Evolutionary conservation across 2,888 invertebrate genomes (phyloP).

Genomic region (Timema podura): DNA sequence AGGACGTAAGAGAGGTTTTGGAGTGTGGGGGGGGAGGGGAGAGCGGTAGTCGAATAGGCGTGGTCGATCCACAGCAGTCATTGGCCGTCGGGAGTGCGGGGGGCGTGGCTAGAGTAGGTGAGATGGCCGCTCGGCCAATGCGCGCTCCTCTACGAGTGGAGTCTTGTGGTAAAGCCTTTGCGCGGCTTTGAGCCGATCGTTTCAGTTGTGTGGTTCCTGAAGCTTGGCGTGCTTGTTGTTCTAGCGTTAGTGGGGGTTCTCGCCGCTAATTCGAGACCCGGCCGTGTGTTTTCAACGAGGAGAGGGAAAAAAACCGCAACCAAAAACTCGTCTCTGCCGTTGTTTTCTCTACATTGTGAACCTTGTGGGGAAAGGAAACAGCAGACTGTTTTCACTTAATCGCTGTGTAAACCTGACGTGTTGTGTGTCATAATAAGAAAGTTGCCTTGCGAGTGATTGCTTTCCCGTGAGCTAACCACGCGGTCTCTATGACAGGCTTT

Average conservation of each 20-base stretch:
- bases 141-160: too few species aligned
- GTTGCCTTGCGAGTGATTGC: slow-evolving; percentile 31
- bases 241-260: slow-evolving; percentile 32
- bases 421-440: slow-evolving; percentile 78
- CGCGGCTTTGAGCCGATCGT: slow-evolving; percentile 3
- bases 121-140: slow-evolving; percentile 34
- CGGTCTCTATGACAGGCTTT: too few species aligned
- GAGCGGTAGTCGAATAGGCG: slow-evolving; percentile 13
- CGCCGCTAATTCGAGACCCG: slow-evolving; percentile 42
- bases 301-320: slow-evolving; percentile 35
- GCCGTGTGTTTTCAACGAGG: too few species aligned
- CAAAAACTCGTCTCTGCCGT: slow-evolving; percentile 47
- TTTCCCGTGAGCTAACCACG: neutral
- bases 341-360: slow-evolving; percentile 37
- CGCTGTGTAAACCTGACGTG: slow-evolving; percentile 76
- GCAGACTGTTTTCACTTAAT: slow-evolving; percentile 53
- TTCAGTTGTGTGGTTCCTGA: too few species aligned
- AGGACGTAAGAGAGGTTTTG: slow-evolving; percentile 8
- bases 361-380: slow-evolving; percentile 47
- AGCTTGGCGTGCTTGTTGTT: slow-evolving; percentile 41
- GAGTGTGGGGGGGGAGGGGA: slow-evolving; percentile 15
- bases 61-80: slow-evolving; percentile 35
- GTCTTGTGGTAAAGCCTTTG: neutral
- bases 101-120: slow-evolving; percentile 35
- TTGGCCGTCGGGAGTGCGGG: slow-evolving; percentile 23